Evolutionary conservation across 2,797 vertebrate genomes (phyloP), one percentile per base, ranked within the genome.

Genomic region (Siniperca scherzeri): DNA sequence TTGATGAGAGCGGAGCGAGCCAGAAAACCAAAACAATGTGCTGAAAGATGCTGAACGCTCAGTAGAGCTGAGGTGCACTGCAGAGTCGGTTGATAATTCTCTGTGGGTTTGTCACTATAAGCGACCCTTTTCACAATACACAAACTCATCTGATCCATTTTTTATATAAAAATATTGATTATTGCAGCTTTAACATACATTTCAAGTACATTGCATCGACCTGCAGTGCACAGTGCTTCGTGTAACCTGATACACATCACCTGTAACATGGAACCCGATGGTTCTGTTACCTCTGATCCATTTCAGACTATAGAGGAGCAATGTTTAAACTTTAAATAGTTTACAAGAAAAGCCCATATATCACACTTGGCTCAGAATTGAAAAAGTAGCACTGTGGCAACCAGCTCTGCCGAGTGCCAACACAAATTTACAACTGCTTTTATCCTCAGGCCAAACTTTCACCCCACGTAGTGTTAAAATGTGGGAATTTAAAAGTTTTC

Each of bases 271-370:
- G 1, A 62, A 53, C 9, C 27, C 16, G 44, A 5, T 50, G 7
- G n/a, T 75, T 75, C 67, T 56, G 40, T n/a, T 50, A n/a, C 22
- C 0, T 62, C 14, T 25, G 44, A 44, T 77, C 40, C 17, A 73
- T 69, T 70, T 67, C 62, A 68, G 48, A 50, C 33, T 36, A 40
- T 1, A 65, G 36, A 38, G 6, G 42, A 62, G 7, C 14, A 56
- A 25, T 16, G 6, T 38, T 42, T 21, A 6, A 62, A 42, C 17
- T 21, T 57, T 1, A 27, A 52, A 48, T 7, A 46, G 22, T 52
- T 69, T 40, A 60, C 44, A 50, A 22, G 0, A 7, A 46, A n/a
- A 22, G 17, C 3, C 7, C 14, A 9, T 21, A 53, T 33, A 57
- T 8, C 36, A 7, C 19, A 13, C 7, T 71, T 52, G 10, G 25